A percentile compares a stretch with the other conserved stretches of the same genome.
These are phyloP conservation scores for Drosophila villosipedis DNA, from an alignment of 2,888 invertebrate genomes.

Conservation along the genomic window DNA sequence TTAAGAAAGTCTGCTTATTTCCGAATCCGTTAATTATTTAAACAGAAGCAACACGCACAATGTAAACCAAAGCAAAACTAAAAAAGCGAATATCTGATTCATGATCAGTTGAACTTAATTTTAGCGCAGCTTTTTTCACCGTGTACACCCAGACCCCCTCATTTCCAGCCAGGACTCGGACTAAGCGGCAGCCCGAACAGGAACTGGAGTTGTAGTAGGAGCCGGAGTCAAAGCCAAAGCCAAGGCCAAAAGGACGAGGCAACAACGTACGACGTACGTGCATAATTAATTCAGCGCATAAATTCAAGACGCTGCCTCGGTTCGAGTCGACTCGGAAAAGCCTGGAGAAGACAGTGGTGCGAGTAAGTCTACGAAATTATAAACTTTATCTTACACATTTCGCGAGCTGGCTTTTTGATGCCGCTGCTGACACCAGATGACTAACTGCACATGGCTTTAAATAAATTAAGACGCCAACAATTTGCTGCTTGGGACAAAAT, in stretches of 20 bases:
- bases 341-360: constrained; percentile 25
- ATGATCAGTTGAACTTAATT: not conserved
- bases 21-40: not conserved
- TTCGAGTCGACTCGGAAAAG: not conserved
- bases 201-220: constrained; percentile 23
- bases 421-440: constrained; percentile 32
- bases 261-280: constrained; percentile 64
- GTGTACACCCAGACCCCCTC: not conserved
- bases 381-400: constrained; percentile 71
- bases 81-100: not conserved
- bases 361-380: constrained; percentile 74
- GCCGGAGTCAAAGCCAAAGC: constrained; percentile 25
- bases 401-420: constrained; percentile 56
- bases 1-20: not conserved
- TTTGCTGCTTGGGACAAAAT: constrained; percentile 5
- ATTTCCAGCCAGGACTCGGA: constrained; percentile 26
- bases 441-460: constrained; percentile 58
- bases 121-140: not conserved
- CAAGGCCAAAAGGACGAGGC: constrained; percentile 37
- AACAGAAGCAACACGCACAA: not conserved
- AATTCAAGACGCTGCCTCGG: constrained; percentile 71
- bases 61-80: not conserved
- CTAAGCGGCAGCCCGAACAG: constrained; percentile 22
- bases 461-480: constrained; percentile 61
- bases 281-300: constrained; percentile 81